These are phyloP conservation scores for Gambusia affinis DNA, from an alignment of 2,113 vertebrate species.

Conservation along the genomic window DNA sequence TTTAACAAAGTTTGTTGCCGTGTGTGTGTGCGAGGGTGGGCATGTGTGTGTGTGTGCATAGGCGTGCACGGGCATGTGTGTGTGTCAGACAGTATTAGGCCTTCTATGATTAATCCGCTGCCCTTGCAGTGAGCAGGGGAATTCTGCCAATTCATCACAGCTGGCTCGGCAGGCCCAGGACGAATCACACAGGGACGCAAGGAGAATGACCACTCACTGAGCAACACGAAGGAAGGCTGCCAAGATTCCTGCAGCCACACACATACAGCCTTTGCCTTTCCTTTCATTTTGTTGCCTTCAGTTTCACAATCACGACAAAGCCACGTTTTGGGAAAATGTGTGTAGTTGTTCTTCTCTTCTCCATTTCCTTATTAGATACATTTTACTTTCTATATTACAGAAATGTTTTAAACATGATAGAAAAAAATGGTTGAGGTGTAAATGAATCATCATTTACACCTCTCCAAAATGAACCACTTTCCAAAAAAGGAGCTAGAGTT, in stretches of 20 bases:
- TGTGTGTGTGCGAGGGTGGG: slow-evolving; percentile 7
- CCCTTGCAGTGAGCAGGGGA: slow-evolving; percentile 68
- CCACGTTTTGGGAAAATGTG: slow-evolving; percentile 11
- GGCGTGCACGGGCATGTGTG: slow-evolving; percentile 6
- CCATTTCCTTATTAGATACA: neutral
- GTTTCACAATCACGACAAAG: slow-evolving; percentile 35
- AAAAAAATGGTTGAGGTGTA: neutral
- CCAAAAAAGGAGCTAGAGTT: neutral
- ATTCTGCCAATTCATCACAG: slow-evolving; percentile 82
- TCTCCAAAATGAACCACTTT: neutral
- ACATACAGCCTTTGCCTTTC: slow-evolving; percentile 31
- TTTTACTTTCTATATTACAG: neutral
- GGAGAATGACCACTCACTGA: slow-evolving; percentile 76
- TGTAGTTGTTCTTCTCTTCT: fast-evolving
- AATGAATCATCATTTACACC: neutral
- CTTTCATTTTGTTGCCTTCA: slow-evolving; percentile 43
- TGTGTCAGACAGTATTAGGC: slow-evolving; percentile 70
- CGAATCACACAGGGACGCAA: slow-evolving; percentile 65
- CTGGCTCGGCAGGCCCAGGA: slow-evolving; percentile 65
- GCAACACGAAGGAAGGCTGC: slow-evolving; percentile 59
- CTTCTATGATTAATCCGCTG: slow-evolving; percentile 72
- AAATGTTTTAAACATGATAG: neutral
- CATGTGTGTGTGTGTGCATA: slow-evolving; percentile 17
- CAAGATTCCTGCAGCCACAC: slow-evolving; percentile 63
- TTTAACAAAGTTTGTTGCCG: slow-evolving; percentile 1